These are phyloP conservation scores for Chromobotia macracanthus DNA, from an alignment of 2,797 vertebrate genomes.

Conservation along the genomic window DNA sequence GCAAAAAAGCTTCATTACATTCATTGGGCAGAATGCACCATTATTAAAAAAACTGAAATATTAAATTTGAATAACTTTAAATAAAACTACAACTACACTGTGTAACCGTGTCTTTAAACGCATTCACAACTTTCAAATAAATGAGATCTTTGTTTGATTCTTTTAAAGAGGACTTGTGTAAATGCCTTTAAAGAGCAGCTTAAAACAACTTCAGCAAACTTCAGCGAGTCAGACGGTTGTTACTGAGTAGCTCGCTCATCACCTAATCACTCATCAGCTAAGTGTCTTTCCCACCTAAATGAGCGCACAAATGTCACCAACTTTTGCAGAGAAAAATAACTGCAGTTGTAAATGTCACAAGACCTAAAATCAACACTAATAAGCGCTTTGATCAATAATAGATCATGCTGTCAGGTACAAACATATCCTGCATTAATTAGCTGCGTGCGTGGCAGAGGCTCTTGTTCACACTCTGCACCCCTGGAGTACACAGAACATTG, in stretches of 20 bases:
- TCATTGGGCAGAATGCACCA: too few relatives aligned
- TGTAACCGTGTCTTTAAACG: too few relatives aligned
- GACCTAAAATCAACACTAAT: slow-evolving; percentile 66
- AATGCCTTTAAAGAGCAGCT: too few relatives aligned
- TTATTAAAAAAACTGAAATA: too few relatives aligned
- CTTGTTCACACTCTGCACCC: slow-evolving; percentile 4
- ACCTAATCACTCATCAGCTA: slow-evolving; percentile 56
- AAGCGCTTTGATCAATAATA: slow-evolving; percentile 64
- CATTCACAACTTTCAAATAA: too few relatives aligned
- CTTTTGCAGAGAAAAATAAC: slow-evolving; percentile 57
- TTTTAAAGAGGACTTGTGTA: too few relatives aligned
- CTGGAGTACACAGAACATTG: background rate
- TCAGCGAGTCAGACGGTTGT: slow-evolving; percentile 15
- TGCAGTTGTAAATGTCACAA: slow-evolving; percentile 62
- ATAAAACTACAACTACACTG: too few relatives aligned
- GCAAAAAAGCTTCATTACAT: too few relatives aligned
- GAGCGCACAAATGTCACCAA: slow-evolving; percentile 61
- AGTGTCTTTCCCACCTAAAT: slow-evolving; percentile 58
- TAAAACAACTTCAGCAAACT: slow-evolving; percentile 10
- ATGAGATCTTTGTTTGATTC: too few relatives aligned
- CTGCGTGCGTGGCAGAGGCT: slow-evolving; percentile 10
- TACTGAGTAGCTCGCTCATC: slow-evolving; percentile 43
- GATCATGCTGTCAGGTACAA: slow-evolving; percentile 59
- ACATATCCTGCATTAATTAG: slow-evolving; percentile 59
- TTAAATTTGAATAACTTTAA: too few relatives aligned